Conservation (phyloP, 2,797 vertebrate genomes). For the Morelia viridis region DNA sequence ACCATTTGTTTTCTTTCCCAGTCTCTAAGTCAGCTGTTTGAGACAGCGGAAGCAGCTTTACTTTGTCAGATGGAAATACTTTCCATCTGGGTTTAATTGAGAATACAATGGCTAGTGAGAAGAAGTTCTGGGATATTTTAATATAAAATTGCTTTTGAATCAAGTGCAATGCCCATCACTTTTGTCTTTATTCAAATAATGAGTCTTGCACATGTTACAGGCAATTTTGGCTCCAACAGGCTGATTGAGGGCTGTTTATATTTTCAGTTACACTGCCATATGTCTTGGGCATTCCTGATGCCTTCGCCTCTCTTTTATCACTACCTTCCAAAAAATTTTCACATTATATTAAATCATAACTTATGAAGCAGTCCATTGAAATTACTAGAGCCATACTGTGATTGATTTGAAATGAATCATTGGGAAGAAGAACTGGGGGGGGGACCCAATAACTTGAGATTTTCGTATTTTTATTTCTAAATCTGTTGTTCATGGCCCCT, state of each 20-base stretch:
- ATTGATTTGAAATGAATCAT: conserved; percentile 46
- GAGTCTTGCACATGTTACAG: conserved; percentile 17
- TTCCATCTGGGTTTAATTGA: fast-evolving
- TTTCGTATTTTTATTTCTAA: background rate
- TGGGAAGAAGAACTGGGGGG: background rate
- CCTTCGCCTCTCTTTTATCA: conserved; percentile 35
- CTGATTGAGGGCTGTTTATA: conserved; percentile 11
- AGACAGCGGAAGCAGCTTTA: background rate
- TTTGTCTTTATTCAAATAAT: conserved; percentile 45
- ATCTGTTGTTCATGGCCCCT: conserved; percentile 6
- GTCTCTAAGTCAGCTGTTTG: background rate
- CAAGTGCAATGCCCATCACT: conserved; percentile 35
- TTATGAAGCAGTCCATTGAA: conserved; percentile 50
- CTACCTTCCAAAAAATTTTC: conserved; percentile 44
- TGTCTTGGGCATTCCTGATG: conserved; percentile 47
- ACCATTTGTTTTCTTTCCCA: background rate
- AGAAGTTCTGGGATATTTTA: conserved; percentile 35
- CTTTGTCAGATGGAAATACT: background rate
- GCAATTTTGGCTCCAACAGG: conserved; percentile 22
- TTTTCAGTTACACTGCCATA: conserved; percentile 46
- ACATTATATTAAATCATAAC: conserved; percentile 39
- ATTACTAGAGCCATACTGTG: conserved; percentile 42
- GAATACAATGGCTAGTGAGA: background rate
- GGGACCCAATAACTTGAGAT: conserved; percentile 16
- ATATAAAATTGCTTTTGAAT: conserved; percentile 33